Evolutionary conservation across 2,888 invertebrate species (phyloP), one percentile per base, ranked within the genome.

Genomic region (Rhingia campestris): DNA sequence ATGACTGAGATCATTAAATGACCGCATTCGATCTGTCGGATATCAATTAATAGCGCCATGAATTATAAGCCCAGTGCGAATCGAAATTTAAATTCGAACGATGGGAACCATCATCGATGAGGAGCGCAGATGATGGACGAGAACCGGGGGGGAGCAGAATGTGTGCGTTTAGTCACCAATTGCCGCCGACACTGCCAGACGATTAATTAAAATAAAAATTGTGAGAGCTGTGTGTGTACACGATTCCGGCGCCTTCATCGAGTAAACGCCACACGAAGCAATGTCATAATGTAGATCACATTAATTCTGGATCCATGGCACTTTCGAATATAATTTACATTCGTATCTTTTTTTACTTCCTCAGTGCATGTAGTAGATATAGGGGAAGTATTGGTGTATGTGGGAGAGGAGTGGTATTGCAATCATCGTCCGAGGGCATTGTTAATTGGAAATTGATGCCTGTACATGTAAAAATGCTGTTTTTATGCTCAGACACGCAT

Each of bases 71-170:
- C 70, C 77, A 77, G 63, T 64, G 76, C 69, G 76, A 61, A 77
- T 77, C 76, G 76, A 77, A 77, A 77, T 77, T 77, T 69, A 70
- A 77, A 77, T 69, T 77, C 76, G 76, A 77, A 77, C 76, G 69
- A 77, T 77, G 76, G 54, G 76, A 77, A 63, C 61, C 69, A 54
- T 76, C 69, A 54, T 33, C 37, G 61, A 61, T 59, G 61, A 45
- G 6, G 49, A 14, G 47, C 22, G 22, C 22, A 2, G 1, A 45
- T 41, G 35, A 37, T n/a, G 51, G 14, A 22, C 4, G 22, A 1
- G 22, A 1, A 9, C 30, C 6, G 58, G 6, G 5, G 37, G 12
- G 9, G 35, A 22, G 2, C 4, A 37, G 45, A 39, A 12, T 58
- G 39, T 33, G 66, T 49, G 53, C 41, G 59, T 67, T 76, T 76